Evolutionary conservation across 2,797 vertebrate species (phyloP).

Genomic region (Philypnodon macrostomus): DNA sequence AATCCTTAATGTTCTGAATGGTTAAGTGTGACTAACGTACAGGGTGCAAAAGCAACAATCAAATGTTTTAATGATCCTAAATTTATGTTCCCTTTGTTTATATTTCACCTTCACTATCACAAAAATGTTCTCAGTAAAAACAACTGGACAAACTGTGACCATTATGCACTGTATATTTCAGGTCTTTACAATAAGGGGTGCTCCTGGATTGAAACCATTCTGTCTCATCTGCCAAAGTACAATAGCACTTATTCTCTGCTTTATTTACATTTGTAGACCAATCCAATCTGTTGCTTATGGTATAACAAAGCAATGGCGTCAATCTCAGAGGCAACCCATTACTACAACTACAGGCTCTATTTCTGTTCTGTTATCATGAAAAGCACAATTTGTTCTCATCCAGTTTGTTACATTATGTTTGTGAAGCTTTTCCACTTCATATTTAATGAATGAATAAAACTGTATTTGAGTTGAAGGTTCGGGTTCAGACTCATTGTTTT

Average conservation of each 20-base stretch:
- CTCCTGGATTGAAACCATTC: conserved; percentile 14
- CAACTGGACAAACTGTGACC: conserved; percentile 4
- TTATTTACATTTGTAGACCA: conserved; percentile 5
- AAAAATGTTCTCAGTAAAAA: neutral
- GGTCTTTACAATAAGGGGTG: conserved; percentile 11
- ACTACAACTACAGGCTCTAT: conserved; percentile 11
- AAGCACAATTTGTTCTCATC: conserved; percentile 32
- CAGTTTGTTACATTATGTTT: conserved; percentile 42
- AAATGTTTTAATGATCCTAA: neutral
- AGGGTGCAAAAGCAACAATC: conserved; percentile 12
- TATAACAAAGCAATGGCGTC: conserved; percentile 10
- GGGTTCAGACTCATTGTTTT: conserved; percentile 54
- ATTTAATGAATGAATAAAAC: conserved; percentile 81
- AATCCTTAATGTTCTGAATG: neutral
- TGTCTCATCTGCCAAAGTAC: conserved; percentile 6
- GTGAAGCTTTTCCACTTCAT: conserved; percentile 53
- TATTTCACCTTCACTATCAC: conserved; percentile 2
- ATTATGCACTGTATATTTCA: conserved; percentile 10
- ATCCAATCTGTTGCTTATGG: conserved; percentile 4
- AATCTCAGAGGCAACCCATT: conserved; percentile 14
- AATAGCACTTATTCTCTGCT: conserved; percentile 1
- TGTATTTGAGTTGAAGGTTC: conserved; percentile 53
- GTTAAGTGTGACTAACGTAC: neutral
- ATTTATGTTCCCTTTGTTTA: neutral
- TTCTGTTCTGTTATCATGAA: conserved; percentile 24